Percentiles rank a stretch among this genome's conserved stretches.
These are phyloP conservation scores for Drosophila flavopinicola DNA, from an alignment of 2,888 invertebrate genomes.

Conservation along the genomic window DNA sequence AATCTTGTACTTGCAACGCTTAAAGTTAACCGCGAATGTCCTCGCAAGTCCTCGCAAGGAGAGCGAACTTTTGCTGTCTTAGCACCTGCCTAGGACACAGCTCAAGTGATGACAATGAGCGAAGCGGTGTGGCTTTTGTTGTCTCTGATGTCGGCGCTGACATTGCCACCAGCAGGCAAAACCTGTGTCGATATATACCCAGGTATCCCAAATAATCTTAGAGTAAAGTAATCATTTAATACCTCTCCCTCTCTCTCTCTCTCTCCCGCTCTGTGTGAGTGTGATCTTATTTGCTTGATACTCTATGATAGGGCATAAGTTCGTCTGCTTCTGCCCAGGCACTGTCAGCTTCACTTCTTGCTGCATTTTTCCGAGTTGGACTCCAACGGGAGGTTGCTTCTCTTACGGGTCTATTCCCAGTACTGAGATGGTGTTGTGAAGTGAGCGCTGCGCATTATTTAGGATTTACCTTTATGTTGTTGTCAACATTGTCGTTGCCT, in stretches of 20 bases:
- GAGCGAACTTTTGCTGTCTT: slow-evolving; percentile 32
- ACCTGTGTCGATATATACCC: background rate
- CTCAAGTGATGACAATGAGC: slow-evolving; percentile 36
- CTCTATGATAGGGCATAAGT: background rate
- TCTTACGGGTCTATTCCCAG: slow-evolving; percentile 48
- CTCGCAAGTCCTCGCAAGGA: slow-evolving; percentile 27
- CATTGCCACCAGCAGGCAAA: background rate
- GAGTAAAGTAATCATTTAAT: background rate
- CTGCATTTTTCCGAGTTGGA: background rate
- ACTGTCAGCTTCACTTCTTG: background rate
- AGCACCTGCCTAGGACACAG: slow-evolving; percentile 45
- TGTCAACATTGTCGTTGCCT: slow-evolving; percentile 61
- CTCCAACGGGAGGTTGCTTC: slow-evolving; percentile 1
- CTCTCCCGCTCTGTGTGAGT: background rate
- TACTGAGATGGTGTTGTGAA: slow-evolving; percentile 68
- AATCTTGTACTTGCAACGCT: slow-evolving; percentile 67
- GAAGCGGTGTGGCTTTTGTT: slow-evolving; percentile 34
- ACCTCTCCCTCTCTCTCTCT: no score
- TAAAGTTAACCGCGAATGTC: slow-evolving; percentile 67
- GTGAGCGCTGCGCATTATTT: slow-evolving; percentile 78
- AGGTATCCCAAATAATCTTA: background rate
- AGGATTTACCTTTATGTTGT: slow-evolving; percentile 81
- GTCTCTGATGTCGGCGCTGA: slow-evolving; percentile 30
- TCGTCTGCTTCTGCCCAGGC: background rate
- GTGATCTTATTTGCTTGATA: slow-evolving; percentile 1